phyloP scores from a whole-genome alignment of 2,113 vertebrate genomes.

The Phyllopteryx taeniolatus region DNA sequence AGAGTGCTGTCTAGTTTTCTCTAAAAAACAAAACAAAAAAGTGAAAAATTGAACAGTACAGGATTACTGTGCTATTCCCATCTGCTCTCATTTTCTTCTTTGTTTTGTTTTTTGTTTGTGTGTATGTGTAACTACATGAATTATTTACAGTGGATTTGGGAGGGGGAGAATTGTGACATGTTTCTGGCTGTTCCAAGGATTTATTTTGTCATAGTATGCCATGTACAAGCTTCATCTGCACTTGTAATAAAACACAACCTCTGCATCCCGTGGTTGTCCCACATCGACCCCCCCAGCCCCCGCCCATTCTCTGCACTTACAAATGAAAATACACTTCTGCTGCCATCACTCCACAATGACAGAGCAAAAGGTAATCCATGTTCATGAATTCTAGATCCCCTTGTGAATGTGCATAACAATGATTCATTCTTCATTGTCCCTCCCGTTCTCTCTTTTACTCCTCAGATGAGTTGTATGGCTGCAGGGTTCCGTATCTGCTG shows the following conservation, averaged over 20 bases:
- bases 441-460: constrained; percentile 26
- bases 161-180: constrained; percentile 35
- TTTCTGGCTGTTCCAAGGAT: constrained; percentile 33
- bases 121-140: constrained; percentile 10
- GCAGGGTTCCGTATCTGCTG: constrained; percentile 45
- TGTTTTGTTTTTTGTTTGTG: constrained; percentile 11
- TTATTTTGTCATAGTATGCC: constrained; percentile 38
- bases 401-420: constrained; percentile 46
- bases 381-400: constrained; percentile 37
- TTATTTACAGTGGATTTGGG: constrained; percentile 36
- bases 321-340: constrained; percentile 48
- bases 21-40: not conserved
- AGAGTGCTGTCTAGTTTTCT: not conserved
- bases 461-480: constrained; percentile 55
- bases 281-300: not conserved
- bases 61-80: constrained; percentile 14
- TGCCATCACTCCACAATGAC: constrained; percentile 44
- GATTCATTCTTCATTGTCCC: constrained; percentile 29
- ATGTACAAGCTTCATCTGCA: constrained; percentile 38
- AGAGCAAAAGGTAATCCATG: constrained; percentile 44
- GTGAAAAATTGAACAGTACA: constrained; percentile 16
- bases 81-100: constrained; percentile 7
- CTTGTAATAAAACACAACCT: constrained; percentile 46
- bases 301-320: constrained; percentile 25
- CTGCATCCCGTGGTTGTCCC: constrained; percentile 14